Conservation (phyloP, 2,888 invertebrate genomes). For the Abrostola triplasia region DNA sequence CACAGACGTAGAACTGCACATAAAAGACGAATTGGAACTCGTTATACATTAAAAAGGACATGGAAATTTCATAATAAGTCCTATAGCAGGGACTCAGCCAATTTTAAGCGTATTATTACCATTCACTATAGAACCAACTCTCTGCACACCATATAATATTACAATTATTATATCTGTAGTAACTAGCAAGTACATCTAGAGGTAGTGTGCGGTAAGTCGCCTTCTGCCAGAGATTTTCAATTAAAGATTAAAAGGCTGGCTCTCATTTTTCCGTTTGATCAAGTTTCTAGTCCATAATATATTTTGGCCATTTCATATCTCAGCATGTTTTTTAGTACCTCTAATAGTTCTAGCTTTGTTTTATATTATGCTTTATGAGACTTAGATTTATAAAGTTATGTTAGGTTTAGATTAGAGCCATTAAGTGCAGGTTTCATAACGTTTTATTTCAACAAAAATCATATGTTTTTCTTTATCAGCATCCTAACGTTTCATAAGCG, state of each 20-base stretch:
- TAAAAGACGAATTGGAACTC: too few species aligned
- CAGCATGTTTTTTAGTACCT: neutral
- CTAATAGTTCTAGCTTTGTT: neutral
- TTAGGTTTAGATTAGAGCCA: too few species aligned
- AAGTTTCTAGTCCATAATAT: neutral
- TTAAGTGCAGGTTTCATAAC: too few species aligned
- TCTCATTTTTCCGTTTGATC: neutral
- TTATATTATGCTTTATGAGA: neutral
- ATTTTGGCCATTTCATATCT: neutral
- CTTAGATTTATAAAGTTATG: neutral
- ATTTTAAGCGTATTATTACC: too few species aligned
- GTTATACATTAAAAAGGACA: too few species aligned
- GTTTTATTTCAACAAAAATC: too few species aligned
- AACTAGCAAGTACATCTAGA: neutral
- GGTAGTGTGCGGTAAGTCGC: neutral
- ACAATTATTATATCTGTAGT: neutral
- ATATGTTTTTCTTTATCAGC: too few species aligned
- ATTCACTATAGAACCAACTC: too few species aligned
- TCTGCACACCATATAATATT: neutral
- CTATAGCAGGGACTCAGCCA: too few species aligned
- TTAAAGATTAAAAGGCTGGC: slow-evolving; percentile 3
- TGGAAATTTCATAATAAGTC: too few species aligned
- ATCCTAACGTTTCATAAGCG: too few species aligned
- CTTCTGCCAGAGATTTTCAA: slow-evolving; percentile 3
- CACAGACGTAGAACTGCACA: too few species aligned